Base-by-base conservation (phyloP, 2,113 vertebrate species). In the Thunnus maccoyii region DNA sequence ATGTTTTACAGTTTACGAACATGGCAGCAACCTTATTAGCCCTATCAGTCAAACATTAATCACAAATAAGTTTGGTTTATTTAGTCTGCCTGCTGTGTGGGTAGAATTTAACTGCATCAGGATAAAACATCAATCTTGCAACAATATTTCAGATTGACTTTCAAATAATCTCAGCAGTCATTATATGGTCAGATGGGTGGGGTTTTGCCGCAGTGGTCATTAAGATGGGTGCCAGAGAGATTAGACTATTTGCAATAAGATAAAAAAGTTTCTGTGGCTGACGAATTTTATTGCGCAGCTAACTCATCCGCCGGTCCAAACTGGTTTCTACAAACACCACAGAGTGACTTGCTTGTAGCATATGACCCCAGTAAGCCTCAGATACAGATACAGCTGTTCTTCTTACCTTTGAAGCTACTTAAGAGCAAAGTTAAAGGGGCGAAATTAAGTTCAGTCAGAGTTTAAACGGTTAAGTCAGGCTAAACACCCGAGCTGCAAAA, bases 401-500 rank as follows among this genome's bases (percentile, higher is more conserved):
- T 73, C 47, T 75, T 84, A 76, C 46, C 64, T 79, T n/a, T 55
- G 62, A 86, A 86, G 80, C 80, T 78, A 56, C 82, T 88, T 78
- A 76, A 68, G 62, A 73, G 70, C 72, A 74, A 80, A 86, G 65
- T 85, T 85, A 88, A 82, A 78, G 57, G 22, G 44, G 74, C 61
- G 67, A 63, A 75, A 71, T 60, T 7, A 84, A 83, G 88, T 90
- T 87, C 90, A 89, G 44, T 17, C 30, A 25, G 74, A 92, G 92
- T 90, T 84, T 82, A 78, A 89, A 87, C 32, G 13, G 90, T 85
- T 86, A 88, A 91, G 78, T 81, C 61, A 2, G 83, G 71, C 72
- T 90, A 64, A 89, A 89, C 58, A 74, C 82, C 72, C 22, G 2
- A 18, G 76, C 79, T 54, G 76, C 70, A 73, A 76, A 84, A 79